These are phyloP conservation scores for Riparia riparia DNA, from an alignment of 2,113 vertebrate genomes.

Conservation along the genomic window DNA sequence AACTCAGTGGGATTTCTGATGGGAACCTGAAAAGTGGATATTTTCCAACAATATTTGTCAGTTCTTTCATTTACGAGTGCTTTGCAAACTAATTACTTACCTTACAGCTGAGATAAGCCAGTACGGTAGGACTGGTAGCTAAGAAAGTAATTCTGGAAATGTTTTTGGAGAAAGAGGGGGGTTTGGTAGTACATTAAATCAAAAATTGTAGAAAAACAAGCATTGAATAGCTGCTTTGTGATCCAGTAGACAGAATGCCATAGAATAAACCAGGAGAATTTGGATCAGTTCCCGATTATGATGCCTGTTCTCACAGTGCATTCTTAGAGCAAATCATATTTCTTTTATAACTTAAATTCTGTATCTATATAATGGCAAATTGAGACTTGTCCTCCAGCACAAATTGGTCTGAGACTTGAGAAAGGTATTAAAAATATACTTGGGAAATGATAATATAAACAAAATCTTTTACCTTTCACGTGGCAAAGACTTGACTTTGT, in stretches of 20 bases:
- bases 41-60: background rate
- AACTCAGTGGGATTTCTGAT: background rate
- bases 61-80: background rate
- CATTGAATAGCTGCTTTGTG: constrained; percentile 14
- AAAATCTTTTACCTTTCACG: background rate
- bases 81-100: background rate
- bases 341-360: background rate
- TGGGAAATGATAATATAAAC: background rate
- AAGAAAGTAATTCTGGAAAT: background rate
- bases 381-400: background rate
- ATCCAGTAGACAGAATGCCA: background rate
- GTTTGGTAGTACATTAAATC: background rate
- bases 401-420: background rate
- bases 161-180: background rate
- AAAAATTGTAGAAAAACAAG: background rate
- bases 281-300: background rate
- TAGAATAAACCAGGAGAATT: background rate
- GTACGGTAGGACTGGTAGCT: background rate
- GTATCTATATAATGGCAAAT: background rate
- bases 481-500: background rate
- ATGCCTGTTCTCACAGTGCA: background rate
- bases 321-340: background rate
- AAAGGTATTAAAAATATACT: background rate
- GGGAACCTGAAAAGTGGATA: background rate
- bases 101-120: background rate